Evolutionary conservation across 2,113 vertebrate genomes (phyloP).

Genomic region (Eupsittula cactorum): DNA sequence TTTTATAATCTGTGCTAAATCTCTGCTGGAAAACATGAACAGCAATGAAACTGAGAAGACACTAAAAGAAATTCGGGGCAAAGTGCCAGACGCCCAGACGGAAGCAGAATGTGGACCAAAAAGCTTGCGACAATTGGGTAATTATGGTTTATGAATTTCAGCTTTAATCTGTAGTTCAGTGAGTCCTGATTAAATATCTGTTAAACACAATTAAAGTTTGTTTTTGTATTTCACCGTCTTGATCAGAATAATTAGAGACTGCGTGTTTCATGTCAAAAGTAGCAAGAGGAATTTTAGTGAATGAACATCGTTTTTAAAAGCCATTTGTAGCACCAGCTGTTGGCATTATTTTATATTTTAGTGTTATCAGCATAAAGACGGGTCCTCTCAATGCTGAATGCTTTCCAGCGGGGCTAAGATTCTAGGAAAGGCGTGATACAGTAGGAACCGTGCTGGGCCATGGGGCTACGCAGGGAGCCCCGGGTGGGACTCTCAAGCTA

Average conservation of each 20-base stretch:
- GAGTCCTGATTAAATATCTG: slow-evolving; percentile 91
- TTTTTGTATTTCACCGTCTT: slow-evolving; percentile 89
- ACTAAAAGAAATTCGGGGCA: slow-evolving; percentile 86
- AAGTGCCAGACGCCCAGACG: slow-evolving; percentile 86
- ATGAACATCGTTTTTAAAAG: slow-evolving; percentile 89
- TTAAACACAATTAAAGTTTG: slow-evolving; percentile 91
- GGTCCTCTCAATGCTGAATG: slow-evolving; percentile 78
- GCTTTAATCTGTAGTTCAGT: slow-evolving; percentile 90
- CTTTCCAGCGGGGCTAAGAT: slow-evolving; percentile 78
- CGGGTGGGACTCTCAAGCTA: not conserved
- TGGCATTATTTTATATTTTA: slow-evolving; percentile 88
- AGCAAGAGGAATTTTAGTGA: slow-evolving; percentile 86
- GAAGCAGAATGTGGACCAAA: slow-evolving; percentile 86
- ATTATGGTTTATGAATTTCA: slow-evolving; percentile 91
- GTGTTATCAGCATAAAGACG: slow-evolving; percentile 85
- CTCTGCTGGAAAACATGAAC: slow-evolving; percentile 86
- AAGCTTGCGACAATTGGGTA: slow-evolving; percentile 88
- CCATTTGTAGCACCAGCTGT: slow-evolving; percentile 88
- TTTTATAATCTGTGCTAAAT: slow-evolving; percentile 86
- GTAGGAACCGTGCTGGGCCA: not conserved
- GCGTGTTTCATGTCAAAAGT: slow-evolving; percentile 87
- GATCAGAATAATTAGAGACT: slow-evolving; percentile 90
- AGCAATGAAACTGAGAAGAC: slow-evolving; percentile 85
- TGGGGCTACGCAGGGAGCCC: not conserved
- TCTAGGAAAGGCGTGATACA: slow-evolving; percentile 14